Conservation (phyloP, 1,140 invertebrate genomes). For the Dreissena polymorpha region DNA sequence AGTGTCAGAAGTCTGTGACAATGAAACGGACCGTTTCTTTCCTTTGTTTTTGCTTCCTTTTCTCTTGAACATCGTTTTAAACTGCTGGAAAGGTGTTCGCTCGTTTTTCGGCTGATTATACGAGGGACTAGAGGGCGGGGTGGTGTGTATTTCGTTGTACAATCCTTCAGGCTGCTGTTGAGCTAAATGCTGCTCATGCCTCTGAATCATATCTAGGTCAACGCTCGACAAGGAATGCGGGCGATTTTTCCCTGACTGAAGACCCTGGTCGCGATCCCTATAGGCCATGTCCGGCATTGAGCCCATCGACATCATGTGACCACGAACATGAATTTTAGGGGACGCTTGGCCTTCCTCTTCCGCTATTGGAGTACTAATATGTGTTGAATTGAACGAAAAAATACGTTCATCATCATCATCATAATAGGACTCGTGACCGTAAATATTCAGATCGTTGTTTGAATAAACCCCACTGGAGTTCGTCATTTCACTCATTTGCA, state of each 20-base stretch:
- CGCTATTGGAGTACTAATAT: conserved; percentile 44
- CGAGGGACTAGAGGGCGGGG: conserved; percentile 43
- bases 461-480: conserved; percentile 35
- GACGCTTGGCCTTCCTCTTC: conserved; percentile 44
- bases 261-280: background rate
- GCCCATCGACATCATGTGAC: conserved; percentile 47
- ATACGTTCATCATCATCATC: conserved; percentile 43
- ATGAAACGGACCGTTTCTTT: conserved; percentile 50
- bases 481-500: conserved; percentile 27
- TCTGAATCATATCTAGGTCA: conserved; percentile 40
- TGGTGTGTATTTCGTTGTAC: background rate
- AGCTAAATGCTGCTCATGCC: background rate
- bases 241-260: conserved; percentile 35
- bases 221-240: conserved; percentile 53
- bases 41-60: conserved; percentile 53
- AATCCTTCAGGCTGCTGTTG: background rate
- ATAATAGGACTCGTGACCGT: conserved; percentile 11
- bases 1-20: conserved; percentile 48
- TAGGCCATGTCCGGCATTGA: conserved; percentile 48
- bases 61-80: conserved; percentile 52
- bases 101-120: conserved; percentile 35
- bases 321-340: conserved; percentile 8
- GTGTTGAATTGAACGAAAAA: conserved; percentile 48
- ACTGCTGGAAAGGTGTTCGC: conserved; percentile 43
- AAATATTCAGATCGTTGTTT: conserved; percentile 32